Percentiles rank a stretch among this genome's conserved stretches.
Evolutionary conservation across 1,140 invertebrate species (phyloP).

Genomic region (Heliothis virescens): DNA sequence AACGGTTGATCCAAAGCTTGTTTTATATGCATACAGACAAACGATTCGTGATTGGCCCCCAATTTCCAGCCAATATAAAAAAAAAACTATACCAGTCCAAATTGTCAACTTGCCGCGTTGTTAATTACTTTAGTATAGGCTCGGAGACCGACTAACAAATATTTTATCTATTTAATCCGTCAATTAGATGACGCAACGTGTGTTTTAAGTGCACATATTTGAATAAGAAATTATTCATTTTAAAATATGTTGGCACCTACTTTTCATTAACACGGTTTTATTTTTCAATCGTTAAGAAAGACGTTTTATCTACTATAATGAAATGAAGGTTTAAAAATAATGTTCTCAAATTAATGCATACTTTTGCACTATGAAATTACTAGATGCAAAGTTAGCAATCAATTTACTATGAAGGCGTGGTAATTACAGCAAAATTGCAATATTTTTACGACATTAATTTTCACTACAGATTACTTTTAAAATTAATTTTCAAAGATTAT

Average conservation of each 20-base stretch:
- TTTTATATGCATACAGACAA: conserved; percentile 37
- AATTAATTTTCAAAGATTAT: not conserved
- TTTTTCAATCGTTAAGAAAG: no score
- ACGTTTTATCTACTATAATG: no score
- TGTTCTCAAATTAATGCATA: not conserved
- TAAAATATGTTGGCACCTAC: no score
- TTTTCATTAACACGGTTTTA: not conserved
- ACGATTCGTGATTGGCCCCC: conserved; percentile 37
- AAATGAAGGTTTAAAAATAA: no score
- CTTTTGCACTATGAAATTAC: no score
- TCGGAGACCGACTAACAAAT: conserved; percentile 6
- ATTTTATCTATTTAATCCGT: conserved; percentile 22
- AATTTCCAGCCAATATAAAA: conserved; percentile 38
- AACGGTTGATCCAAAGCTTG: conserved; percentile 28
- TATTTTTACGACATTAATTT: not conserved
- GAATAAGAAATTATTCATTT: no score
- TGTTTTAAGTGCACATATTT: not conserved
- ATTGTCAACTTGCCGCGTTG: conserved; percentile 38
- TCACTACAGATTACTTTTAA: not conserved
- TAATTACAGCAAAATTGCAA: not conserved
- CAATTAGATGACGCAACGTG: not conserved
- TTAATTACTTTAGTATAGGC: conserved; percentile 42
- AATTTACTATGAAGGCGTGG: conserved; percentile 2
- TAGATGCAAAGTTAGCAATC: no score
- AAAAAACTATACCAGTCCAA: conserved; percentile 46